phyloP scores from a whole-genome alignment of 2,797 vertebrate species.

The Gallinago stenura region DNA sequence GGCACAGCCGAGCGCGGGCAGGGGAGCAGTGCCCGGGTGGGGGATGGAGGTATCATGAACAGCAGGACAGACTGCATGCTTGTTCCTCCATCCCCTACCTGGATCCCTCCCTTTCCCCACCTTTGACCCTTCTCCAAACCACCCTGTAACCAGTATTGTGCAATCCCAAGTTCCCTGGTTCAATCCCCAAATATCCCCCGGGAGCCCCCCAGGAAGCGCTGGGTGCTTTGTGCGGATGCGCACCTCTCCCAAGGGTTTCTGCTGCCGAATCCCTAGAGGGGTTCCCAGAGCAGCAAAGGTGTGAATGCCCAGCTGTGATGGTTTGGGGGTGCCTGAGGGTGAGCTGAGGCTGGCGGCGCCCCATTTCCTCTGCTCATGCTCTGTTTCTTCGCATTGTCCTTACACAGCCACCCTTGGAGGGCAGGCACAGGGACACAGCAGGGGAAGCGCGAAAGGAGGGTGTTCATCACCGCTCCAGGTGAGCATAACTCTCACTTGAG shows the following conservation, averaged over 20 bases:
- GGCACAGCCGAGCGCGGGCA: background rate
- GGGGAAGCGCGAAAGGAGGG: background rate
- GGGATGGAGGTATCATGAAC: background rate
- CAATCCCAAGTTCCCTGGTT: background rate
- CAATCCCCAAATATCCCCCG: background rate
- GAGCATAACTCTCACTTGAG: background rate
- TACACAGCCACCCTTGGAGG: background rate
- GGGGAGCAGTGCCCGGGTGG: background rate
- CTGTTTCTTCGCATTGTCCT: background rate
- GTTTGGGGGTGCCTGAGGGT: background rate
- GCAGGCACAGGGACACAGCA: background rate
- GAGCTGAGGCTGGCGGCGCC: background rate
- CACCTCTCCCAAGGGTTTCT: background rate
- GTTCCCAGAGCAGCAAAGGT: background rate
- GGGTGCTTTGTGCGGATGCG: background rate
- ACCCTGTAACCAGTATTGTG: background rate
- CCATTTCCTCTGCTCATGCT: background rate
- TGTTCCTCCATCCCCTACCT: background rate
- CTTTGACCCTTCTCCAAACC: background rate
- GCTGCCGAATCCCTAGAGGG: background rate
- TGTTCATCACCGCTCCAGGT: background rate
- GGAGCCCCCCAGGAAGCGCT: no score
- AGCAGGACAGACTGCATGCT: background rate
- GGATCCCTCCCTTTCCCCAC: background rate
- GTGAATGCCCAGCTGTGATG: background rate